Percentiles rank a stretch among this genome's conserved stretches.
Conservation (phyloP, 2,113 vertebrate genomes). For the Sceloporus tristichus region DNA sequence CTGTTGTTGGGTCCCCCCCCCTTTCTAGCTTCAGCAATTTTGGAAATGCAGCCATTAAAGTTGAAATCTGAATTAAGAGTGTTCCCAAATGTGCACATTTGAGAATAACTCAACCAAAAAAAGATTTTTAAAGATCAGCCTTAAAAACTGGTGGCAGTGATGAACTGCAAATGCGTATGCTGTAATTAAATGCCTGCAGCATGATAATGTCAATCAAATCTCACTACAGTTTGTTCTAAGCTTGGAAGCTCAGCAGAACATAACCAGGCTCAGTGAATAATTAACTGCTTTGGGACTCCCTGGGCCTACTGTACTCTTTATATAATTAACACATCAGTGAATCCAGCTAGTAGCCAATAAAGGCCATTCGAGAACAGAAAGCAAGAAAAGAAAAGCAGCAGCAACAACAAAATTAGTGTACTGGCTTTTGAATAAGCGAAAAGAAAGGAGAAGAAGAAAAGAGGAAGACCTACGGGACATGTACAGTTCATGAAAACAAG, state of each 20-base stretch:
- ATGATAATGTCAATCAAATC: slow-evolving; percentile 40
- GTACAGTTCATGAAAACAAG: background rate
- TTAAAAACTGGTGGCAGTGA: slow-evolving; percentile 38
- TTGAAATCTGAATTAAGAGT: slow-evolving; percentile 6
- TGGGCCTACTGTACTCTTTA: slow-evolving; percentile 32
- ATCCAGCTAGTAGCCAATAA: slow-evolving; percentile 7
- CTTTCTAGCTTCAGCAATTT: background rate
- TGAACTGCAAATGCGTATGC: slow-evolving; percentile 30
- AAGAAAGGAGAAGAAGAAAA: slow-evolving; percentile 9
- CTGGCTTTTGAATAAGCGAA: slow-evolving; percentile 3
- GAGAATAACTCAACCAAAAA: slow-evolving; percentile 27
- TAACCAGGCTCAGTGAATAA: slow-evolving; percentile 47
- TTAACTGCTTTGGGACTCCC: slow-evolving; percentile 61
- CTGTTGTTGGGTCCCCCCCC: background rate
- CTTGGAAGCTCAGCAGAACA: slow-evolving; percentile 35
- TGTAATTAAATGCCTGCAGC: slow-evolving; percentile 43
- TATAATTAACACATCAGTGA: slow-evolving; percentile 54
- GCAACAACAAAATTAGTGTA: background rate
- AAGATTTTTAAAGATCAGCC: slow-evolving; percentile 14
- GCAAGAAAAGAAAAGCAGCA: slow-evolving; percentile 45
- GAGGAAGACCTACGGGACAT: slow-evolving; percentile 2
- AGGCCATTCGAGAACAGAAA: slow-evolving; percentile 3
- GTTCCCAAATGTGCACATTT: slow-evolving; percentile 27
- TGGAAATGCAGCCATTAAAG: background rate
- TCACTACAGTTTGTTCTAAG: slow-evolving; percentile 12